Base-by-base conservation (phyloP, 2,888 invertebrate species). In the Aphidoletes aphidimyza region DNA sequence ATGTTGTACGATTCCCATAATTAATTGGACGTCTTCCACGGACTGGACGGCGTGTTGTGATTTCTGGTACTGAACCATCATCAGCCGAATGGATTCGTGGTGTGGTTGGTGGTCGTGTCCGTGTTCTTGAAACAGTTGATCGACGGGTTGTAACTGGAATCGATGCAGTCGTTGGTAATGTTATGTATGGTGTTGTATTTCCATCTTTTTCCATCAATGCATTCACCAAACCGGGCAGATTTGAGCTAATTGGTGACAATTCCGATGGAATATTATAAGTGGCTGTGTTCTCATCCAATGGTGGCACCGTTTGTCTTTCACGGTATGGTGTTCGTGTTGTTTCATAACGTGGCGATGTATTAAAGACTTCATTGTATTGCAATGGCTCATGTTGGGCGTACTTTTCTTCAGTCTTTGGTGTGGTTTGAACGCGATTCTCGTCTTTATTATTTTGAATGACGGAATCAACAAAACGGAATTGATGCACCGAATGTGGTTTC, bases 191-290 rank as follows among this genome's bases (percentile, higher is more conserved):
- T 84, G 85, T 86, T 49, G 87, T 87, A 85, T 87, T 87, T 83
- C 88, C 88, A 39, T 89, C 88, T 86, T 91, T 90, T 85, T 93
- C 93, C 86, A 93, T 90, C 45, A 94, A 88, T 42, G 92, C 92
- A 87, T 93, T 93, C 0, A 93, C 92, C 36, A 93, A 88, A 0
- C 92, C 92, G 0, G 93, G 93, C 39, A 93, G 89, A 86, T 92
- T 92, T 0, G 92, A 91, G 22, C 91, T 92, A 78, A 92, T 90
- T 0, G 92, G 89, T 0, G 93, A 92, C 30, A 93, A 88, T 86
- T 93, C 91, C 0, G 91, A 91, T 1, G 92, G 92, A 54, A 92
- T 87, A 85, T 91, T 91, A 54, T 92, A 92, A 0, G 83, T 26
- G 1, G 83, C 92, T 6, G 84, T 49, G 36, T 84, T 49, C 26